These are phyloP conservation scores for Brachionus sp. DNA, from an alignment of 1,140 invertebrate genomes.

Conservation along the genomic window DNA sequence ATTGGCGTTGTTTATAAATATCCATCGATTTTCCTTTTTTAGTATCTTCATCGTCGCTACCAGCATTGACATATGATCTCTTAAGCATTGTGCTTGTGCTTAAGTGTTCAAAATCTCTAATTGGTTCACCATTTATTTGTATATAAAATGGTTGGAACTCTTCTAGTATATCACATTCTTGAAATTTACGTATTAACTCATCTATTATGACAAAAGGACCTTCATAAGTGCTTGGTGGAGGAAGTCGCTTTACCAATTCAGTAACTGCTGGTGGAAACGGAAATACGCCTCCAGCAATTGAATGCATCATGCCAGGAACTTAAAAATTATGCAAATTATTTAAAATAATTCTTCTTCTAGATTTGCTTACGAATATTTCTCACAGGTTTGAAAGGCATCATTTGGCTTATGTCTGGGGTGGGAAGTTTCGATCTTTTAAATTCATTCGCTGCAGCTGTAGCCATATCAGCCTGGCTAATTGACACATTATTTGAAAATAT, in stretches of 20 bases:
- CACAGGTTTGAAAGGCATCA: slow-evolving; percentile 84
- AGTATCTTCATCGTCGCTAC: slow-evolving; percentile 36
- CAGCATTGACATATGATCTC: background rate
- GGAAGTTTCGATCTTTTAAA: slow-evolving; percentile 61
- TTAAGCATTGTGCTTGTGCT: background rate
- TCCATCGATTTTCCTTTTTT: slow-evolving; percentile 41
- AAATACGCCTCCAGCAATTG: slow-evolving; percentile 74
- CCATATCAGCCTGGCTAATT: slow-evolving; percentile 12
- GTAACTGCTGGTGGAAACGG: slow-evolving; percentile 84
- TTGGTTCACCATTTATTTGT: slow-evolving; percentile 19
- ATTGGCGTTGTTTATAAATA: slow-evolving; percentile 44
- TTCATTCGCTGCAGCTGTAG: background rate
- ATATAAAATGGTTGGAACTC: slow-evolving; percentile 38
- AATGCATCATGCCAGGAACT: slow-evolving; percentile 50
- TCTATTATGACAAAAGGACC: slow-evolving; percentile 44
- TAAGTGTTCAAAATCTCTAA: slow-evolving; percentile 41
- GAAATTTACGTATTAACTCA: slow-evolving; percentile 25
- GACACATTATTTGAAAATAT: background rate
- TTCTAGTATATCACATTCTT: slow-evolving; percentile 20
- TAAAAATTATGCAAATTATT: slow-evolving; percentile 49
- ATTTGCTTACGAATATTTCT: slow-evolving; percentile 27
- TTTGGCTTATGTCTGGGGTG: slow-evolving; percentile 81
- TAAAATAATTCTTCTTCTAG: background rate
- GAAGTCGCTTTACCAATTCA: slow-evolving; percentile 77
- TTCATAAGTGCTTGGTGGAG: slow-evolving; percentile 78